Evolutionary conservation across 2,113 vertebrate genomes (phyloP).

Genomic region (Entomyzon cyanotis): DNA sequence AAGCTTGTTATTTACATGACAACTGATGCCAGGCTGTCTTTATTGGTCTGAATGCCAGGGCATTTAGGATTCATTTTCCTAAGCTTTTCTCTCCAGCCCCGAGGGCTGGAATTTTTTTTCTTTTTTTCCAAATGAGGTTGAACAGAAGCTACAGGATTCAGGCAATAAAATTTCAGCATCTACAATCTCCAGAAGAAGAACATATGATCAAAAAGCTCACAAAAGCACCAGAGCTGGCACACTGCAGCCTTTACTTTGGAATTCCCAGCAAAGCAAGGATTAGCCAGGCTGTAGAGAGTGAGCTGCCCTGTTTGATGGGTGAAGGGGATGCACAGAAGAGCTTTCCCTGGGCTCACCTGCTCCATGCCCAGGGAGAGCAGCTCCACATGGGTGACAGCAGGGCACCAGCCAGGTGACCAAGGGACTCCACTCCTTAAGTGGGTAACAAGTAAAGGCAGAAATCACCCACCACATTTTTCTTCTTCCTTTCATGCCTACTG

Average conservation of each 20-base stretch:
- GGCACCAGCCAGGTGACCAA: neutral
- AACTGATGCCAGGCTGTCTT: constrained; percentile 8
- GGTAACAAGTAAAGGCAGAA: neutral
- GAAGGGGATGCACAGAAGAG: neutral
- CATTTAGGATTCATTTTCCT: constrained; percentile 9
- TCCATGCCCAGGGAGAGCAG: neutral
- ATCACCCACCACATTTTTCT: neutral
- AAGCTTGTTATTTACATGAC: constrained; percentile 24
- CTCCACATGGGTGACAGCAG: neutral
- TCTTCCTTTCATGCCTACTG: neutral
- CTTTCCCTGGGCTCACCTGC: neutral
- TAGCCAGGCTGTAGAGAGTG: neutral
- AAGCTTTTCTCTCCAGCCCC: neutral
- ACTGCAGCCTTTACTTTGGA: neutral
- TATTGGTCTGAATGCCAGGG: neutral
- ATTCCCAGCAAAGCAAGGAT: neutral
- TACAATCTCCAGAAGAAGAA: neutral
- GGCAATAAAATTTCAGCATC: neutral
- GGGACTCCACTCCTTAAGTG: rapidly evolving
- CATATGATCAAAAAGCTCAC: neutral
- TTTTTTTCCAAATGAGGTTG: neutral
- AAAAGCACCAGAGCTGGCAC: neutral
- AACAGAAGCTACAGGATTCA: neutral
- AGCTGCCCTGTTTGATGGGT: neutral
- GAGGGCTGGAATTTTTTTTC: neutral